Conservation (phyloP, 2,113 vertebrate genomes). For the Triplophysa rosa region DNA sequence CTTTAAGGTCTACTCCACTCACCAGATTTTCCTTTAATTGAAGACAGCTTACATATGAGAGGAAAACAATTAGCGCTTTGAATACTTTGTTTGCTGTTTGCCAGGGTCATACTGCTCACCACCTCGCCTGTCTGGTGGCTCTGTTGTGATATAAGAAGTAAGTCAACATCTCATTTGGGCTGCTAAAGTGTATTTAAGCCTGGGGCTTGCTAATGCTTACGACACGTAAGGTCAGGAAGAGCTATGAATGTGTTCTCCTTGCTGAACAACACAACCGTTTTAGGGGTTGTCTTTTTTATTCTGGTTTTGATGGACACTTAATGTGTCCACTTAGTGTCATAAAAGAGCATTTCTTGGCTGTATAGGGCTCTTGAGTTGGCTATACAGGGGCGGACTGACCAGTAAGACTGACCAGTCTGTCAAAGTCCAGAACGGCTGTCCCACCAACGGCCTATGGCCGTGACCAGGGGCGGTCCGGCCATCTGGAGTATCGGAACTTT, state of each 20-base stretch:
- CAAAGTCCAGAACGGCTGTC: too few relatives aligned
- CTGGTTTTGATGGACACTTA: too few relatives aligned
- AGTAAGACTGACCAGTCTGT: too few relatives aligned
- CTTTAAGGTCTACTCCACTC: conserved; percentile 48
- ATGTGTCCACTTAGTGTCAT: too few relatives aligned
- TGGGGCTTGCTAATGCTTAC: conserved; percentile 1
- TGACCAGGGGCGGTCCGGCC: too few relatives aligned
- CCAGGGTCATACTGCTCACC: conserved; percentile 56
- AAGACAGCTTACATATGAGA: conserved; percentile 54
- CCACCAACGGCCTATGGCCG: too few relatives aligned
- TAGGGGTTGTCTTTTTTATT: too few relatives aligned
- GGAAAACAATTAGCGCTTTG: conserved; percentile 53
- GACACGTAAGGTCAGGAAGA: conserved; percentile 43
- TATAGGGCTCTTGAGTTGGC: too few relatives aligned
- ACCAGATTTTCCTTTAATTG: conserved; percentile 57
- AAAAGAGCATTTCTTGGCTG: too few relatives aligned
- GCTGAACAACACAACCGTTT: conserved; percentile 17
- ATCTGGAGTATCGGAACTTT: too few relatives aligned
- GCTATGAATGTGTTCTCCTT: conserved; percentile 35
- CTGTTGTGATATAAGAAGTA: conserved; percentile 59
- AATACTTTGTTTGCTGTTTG: conserved; percentile 56
- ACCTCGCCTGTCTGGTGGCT: conserved; percentile 62
- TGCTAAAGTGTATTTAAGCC: conserved; percentile 53
- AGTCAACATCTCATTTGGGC: conserved; percentile 57
- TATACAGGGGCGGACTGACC: too few relatives aligned